phyloP scores from a whole-genome alignment of 2,113 vertebrate species.

The Cyphomyrus discorhynchus region DNA sequence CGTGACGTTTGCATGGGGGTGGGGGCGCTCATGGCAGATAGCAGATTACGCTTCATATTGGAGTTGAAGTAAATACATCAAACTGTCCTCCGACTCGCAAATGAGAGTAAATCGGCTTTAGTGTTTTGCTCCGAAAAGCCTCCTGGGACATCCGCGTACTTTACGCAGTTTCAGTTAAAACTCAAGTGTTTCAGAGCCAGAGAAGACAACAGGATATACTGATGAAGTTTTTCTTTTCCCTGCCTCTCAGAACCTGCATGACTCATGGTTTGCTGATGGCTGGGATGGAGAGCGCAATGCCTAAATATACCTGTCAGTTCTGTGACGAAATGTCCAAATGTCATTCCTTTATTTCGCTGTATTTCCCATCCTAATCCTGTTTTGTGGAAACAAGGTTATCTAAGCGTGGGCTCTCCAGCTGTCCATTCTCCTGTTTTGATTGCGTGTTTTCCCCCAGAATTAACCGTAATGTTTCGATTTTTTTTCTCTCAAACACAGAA shows the following conservation, averaged over 20 bases:
- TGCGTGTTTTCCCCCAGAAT: background rate
- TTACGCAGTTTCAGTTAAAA: background rate
- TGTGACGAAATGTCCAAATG: background rate
- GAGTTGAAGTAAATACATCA: slow-evolving; percentile 59
- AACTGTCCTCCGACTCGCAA: slow-evolving; percentile 43
- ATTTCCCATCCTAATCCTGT: background rate
- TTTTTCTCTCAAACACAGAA: slow-evolving; percentile 48
- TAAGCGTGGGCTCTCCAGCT: background rate
- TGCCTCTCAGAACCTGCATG: background rate
- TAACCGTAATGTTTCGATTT: slow-evolving; percentile 24
- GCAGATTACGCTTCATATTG: slow-evolving; percentile 62
- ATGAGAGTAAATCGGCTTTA: slow-evolving; percentile 48
- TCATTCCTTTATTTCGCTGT: background rate
- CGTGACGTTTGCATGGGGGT: background rate
- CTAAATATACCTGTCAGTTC: background rate
- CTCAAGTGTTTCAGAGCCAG: background rate
- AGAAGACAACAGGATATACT: background rate
- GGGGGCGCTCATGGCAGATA: slow-evolving; percentile 18
- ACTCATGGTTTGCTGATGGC: background rate
- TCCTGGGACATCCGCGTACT: slow-evolving; percentile 38
- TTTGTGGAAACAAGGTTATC: background rate
- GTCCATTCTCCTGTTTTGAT: background rate
- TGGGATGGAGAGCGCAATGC: background rate
- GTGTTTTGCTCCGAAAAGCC: slow-evolving; percentile 50
- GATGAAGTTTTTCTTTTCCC: background rate